Conservation (phyloP, 2,797 vertebrate genomes). For the Rhodeus uyekii region DNA sequence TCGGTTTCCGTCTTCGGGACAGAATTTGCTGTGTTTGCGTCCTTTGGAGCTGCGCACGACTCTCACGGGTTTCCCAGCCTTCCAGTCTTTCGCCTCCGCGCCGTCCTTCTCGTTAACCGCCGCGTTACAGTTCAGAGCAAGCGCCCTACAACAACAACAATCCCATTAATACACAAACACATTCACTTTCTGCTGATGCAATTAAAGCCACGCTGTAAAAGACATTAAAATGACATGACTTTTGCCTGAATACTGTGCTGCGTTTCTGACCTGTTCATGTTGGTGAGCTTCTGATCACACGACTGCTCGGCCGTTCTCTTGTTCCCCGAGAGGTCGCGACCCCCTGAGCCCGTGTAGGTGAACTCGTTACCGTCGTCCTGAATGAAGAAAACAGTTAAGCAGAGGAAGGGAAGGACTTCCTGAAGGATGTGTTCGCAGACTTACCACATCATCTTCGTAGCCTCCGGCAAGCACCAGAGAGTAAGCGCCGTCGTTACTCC, state of each 20-base stretch:
- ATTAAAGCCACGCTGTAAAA: no score
- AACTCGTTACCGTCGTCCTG: conserved; percentile 96
- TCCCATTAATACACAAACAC: neutral
- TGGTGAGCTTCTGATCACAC: conserved; percentile 97
- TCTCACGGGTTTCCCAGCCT: conserved; percentile 88
- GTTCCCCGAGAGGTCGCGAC: conserved; percentile 95
- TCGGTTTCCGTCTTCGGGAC: conserved; percentile 90
- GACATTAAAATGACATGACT: no score
- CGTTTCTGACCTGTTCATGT: conserved; percentile 90
- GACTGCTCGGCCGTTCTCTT: conserved; percentile 97
- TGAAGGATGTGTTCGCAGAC: conserved; percentile 33
- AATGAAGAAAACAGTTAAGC: conserved; percentile 9
- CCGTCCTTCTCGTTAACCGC: conserved; percentile 89
- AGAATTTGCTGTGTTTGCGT: conserved; percentile 92
- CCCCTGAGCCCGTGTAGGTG: conserved; percentile 96
- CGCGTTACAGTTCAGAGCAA: conserved; percentile 93
- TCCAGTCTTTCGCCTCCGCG: conserved; percentile 91
- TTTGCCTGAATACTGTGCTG: no score
- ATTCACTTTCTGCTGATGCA: no score
- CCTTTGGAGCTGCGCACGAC: conserved; percentile 93
- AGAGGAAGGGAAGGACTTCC: neutral
- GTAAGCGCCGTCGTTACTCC: conserved; percentile 93
- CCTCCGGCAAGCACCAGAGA: conserved; percentile 95
- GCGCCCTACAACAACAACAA: conserved; percentile 74
- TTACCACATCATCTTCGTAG: conserved; percentile 96